Conservation (phyloP, 2,888 invertebrate species). For the Phania funesta region DNA sequence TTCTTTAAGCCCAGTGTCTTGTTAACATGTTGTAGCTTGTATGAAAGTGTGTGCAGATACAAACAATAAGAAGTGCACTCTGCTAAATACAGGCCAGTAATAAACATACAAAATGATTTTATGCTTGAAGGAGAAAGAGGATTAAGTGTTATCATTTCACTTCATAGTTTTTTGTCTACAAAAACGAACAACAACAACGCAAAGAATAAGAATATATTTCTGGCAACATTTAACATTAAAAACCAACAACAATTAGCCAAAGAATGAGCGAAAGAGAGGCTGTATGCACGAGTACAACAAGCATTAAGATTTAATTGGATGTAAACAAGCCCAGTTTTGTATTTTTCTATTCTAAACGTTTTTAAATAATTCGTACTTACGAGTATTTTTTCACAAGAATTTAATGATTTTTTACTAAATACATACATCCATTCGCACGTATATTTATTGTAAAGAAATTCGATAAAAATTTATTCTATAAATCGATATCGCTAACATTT, state of each 20-base stretch:
- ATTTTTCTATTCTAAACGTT: not conserved
- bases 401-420: slow-evolving; percentile 7
- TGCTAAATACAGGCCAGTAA: slow-evolving; percentile 57
- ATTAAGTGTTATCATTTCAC: slow-evolving; percentile 68
- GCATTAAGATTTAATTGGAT: slow-evolving; percentile 66
- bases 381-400: not conserved
- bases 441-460: too few relatives aligned
- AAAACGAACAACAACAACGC: slow-evolving; percentile 5
- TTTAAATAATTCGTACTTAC: not conserved
- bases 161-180: slow-evolving; percentile 62
- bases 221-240: slow-evolving; percentile 43
- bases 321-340: slow-evolving; percentile 59
- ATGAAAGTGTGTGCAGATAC: slow-evolving; percentile 19
- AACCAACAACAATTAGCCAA: slow-evolving; percentile 42
- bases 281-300: slow-evolving; percentile 36
- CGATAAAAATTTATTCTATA: too few relatives aligned
- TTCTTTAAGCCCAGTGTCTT: slow-evolving; percentile 10
- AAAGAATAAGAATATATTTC: slow-evolving; percentile 40
- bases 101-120: slow-evolving; percentile 60
- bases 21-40: slow-evolving; percentile 35
- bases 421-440: not conserved
- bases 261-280: slow-evolving; percentile 35
- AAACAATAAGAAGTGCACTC: slow-evolving; percentile 43
- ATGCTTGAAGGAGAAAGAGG: slow-evolving; percentile 66
- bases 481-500: too few relatives aligned